Conservation (phyloP, 2,113 vertebrate genomes). For the Oryzias celebensis region DNA sequence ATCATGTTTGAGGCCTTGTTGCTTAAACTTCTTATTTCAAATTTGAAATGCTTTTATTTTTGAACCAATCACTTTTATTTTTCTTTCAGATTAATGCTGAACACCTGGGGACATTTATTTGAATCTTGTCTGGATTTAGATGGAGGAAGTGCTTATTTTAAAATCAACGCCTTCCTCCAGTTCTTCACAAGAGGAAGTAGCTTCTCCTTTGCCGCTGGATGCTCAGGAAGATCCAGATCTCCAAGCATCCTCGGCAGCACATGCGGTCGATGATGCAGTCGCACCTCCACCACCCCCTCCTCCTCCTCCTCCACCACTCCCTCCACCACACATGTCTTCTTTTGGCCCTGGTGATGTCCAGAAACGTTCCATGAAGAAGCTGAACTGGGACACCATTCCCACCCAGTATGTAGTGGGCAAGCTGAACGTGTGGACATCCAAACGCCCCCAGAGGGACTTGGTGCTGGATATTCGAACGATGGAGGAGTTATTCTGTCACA, state of each 20-base stretch:
- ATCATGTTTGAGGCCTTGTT: no score
- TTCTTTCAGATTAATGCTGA: no score
- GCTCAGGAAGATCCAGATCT: slow-evolving; percentile 18
- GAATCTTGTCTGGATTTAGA: slow-evolving; percentile 31
- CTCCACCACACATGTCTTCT: slow-evolving; percentile 12
- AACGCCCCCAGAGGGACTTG: slow-evolving; percentile 60
- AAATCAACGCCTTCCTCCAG: slow-evolving; percentile 22
- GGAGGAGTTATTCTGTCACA: slow-evolving; percentile 81
- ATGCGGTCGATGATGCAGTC: slow-evolving; percentile 9
- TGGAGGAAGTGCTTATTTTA: slow-evolving; percentile 56
- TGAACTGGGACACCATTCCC: slow-evolving; percentile 84
- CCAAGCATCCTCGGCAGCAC: slow-evolving; percentile 1
- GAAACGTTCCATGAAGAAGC: slow-evolving; percentile 76
- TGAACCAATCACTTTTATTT: no score
- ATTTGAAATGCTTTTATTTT: no score
- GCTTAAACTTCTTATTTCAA: no score
- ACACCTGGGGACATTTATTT: not conserved
- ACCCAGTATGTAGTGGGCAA: slow-evolving; percentile 76
- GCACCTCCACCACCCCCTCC: slow-evolving; percentile 20
- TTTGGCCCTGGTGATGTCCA: slow-evolving; percentile 34
- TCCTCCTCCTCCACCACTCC: slow-evolving; percentile 29
- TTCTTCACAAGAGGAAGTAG: slow-evolving; percentile 18
- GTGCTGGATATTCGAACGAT: slow-evolving; percentile 78
- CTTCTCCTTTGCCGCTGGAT: slow-evolving; percentile 9
- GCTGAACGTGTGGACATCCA: slow-evolving; percentile 79